Percentiles rank a stretch among this genome's conserved stretches.
Conservation (phyloP, 2,888 invertebrate genomes). For the Euclidia mi region DNA sequence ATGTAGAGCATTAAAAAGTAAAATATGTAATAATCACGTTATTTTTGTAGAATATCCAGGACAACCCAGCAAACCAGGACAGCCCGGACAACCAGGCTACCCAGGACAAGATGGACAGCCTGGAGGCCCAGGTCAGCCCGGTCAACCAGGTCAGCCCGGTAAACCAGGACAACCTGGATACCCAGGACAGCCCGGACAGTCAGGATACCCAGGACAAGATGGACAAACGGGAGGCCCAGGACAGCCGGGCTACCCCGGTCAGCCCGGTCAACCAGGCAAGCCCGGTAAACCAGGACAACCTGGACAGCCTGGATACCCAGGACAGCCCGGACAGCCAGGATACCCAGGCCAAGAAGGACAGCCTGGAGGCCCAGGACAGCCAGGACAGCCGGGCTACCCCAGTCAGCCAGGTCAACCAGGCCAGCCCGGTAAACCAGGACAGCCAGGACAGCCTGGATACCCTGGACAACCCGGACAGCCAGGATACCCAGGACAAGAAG, state of each 20-base stretch:
- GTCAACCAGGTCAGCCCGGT: slow-evolving; percentile 55
- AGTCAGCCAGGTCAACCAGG: slow-evolving; percentile 15
- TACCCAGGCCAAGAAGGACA: slow-evolving; percentile 10
- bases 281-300: slow-evolving; percentile 17
- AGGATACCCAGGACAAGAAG: slow-evolving; percentile 16
- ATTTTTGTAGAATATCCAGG: slow-evolving; percentile 62
- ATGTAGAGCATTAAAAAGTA: too few relatives aligned
- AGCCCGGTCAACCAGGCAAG: slow-evolving; percentile 20
- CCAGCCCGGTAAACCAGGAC: slow-evolving; percentile 17
- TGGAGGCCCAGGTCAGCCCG: slow-evolving; percentile 41
- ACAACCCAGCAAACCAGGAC: slow-evolving; percentile 47
- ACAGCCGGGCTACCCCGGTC: slow-evolving; percentile 12
- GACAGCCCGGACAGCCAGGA: slow-evolving; percentile 13
- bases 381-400: slow-evolving; percentile 10
- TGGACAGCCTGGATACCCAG: slow-evolving; percentile 16
- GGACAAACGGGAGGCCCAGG: slow-evolving; percentile 16
- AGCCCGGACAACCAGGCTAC: slow-evolving; percentile 33
- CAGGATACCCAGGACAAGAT: slow-evolving; percentile 13
- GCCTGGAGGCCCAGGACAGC: slow-evolving; percentile 14
- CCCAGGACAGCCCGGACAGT: slow-evolving; percentile 10
- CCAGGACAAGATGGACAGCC: too few relatives aligned
- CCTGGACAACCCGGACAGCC: slow-evolving; percentile 17
- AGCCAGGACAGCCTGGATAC: slow-evolving; percentile 17
- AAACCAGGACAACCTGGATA: slow-evolving; percentile 58
- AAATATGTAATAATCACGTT: too few relatives aligned